Base-by-base conservation (phyloP, 64 coral and sea anemone species). In the Dendronephthya gigantea region DNA sequence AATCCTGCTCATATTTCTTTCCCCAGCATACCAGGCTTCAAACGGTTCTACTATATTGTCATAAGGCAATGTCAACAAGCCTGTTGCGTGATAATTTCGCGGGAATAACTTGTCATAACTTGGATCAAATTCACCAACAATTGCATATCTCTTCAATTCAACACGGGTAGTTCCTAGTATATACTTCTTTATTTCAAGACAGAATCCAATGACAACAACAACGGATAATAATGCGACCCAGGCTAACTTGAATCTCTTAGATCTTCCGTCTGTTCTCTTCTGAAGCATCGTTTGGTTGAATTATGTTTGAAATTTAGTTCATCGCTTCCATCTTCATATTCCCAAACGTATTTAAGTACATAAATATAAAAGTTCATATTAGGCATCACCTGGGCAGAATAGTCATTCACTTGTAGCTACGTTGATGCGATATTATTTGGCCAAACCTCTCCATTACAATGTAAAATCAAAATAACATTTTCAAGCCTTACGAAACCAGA, bases 1-100 rank as follows among this genome's bases (percentile, higher is more conserved):
- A 49, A 93, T 93, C 12, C 92, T 84, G 40, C 92, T 93, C 92
- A 90, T 93, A 35, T 90, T 90, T 28, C 86, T 69, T 16, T 84
- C 70, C 11, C 85, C 82, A 36, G 88, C 85, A 43, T 93, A 93
- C 92, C 92, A 93, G 2, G 85, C 84, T 49, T 93, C 88, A 50
- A 93, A 93, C 1, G 92, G 92, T 47, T 93, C 92, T 9, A 84
- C 41, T 76, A 93, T 88, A 22, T 58, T 70, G 50, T 93, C 92
- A 55, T 51, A 90, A 34, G 92, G 92, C 15, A 93, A 81, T 86
- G 74, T 83, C 16, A 93, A 86, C 29, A 87, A 32, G 1, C 92
- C 92, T 83, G 83, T 86, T 11, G 88, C 85, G 23, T 86, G 88
- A 81, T 93, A 93, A 48, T 47, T 58, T 10, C 37, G n/a, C 0